These are phyloP conservation scores for Brachionus calyciflorus DNA, from an alignment of 1,140 invertebrate species.

Conservation along the genomic window DNA sequence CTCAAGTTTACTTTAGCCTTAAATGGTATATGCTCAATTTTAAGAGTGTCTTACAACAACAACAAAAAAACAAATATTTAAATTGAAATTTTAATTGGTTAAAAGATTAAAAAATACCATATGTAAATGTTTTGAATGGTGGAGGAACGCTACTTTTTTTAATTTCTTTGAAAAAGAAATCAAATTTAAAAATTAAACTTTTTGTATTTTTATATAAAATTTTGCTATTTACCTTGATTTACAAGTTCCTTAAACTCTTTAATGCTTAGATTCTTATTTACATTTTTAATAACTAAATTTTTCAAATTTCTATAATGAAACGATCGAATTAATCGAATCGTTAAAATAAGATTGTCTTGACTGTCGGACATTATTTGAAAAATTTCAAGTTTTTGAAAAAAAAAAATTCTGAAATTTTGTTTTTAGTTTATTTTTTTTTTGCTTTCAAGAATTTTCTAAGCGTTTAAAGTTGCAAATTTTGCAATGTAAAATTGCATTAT, in stretches of 20 bases:
- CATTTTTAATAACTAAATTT: conserved; percentile 25
- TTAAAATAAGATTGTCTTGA: not conserved
- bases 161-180: conserved; percentile 34
- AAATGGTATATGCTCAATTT: conserved; percentile 42
- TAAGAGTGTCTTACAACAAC: conserved; percentile 26
- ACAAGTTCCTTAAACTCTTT: not conserved
- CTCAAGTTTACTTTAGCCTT: conserved; percentile 33
- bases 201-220: not conserved
- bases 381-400: no score
- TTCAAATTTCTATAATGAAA: conserved; percentile 37
- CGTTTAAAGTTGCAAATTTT: no score
- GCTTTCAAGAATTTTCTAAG: no score
- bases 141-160: conserved; percentile 34
- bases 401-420: not conserved
- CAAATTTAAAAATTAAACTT: not conserved
- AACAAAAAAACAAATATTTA: not conserved
- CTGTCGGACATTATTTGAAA: not conserved
- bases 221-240: not conserved
- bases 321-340: conserved; percentile 40
- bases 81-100: not conserved
- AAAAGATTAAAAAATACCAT: not conserved
- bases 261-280: not conserved
- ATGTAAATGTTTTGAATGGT: conserved; percentile 18
- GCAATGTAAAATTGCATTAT: no score
- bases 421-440: no score